Evolutionary conservation across 2,797 vertebrate species (phyloP), one percentile per base, ranked within the genome.

Genomic region (Hydrophis major): DNA sequence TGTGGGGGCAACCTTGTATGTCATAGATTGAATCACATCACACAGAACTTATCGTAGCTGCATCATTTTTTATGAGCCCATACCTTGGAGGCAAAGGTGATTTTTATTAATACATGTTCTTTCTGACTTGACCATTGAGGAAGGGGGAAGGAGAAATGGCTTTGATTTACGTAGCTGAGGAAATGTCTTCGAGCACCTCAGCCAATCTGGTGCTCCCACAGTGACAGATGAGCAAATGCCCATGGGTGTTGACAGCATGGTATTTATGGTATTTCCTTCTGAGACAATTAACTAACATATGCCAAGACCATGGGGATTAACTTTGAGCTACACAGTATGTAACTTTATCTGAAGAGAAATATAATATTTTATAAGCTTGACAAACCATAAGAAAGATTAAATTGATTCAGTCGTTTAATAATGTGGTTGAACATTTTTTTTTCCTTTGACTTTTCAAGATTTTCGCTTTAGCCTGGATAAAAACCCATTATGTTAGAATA

Each of bases 231-330:
- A 98, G 97, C 96, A 96, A 96, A 96, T 97, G 97, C 98, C 98
- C 97, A 97, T 97, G 98, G 98, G 98, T 98, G 95, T 98, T 98
- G 98, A 98, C 98, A 98, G 97, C 98, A 97, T 97, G 98, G 98
- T 98, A 97, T 98, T 98, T 98, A 98, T 98, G 98, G 97, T 97
- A 97, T 97, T 98, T 98, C 97, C 97, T 98, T 97, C 97, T 97
- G 97, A 98, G 98, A 98, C 98, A 98, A 98, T 98, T 98, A 98
- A 98, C 97, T 97, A 98, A 98, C 98, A 98, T 98, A 98, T 98
- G 98, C 98, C 97, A 98, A 97, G 97, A 98, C 98, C 97, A 98
- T 98, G 94, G 98, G 98, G 98, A 98, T 98, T 98, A 98, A 97
- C 97, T 98, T 96, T 98, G 97, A 98, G 98, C 98, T 97, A 97